Evolutionary conservation across 2,888 invertebrate species (phyloP), one percentile per base, ranked within the genome.

Genomic region (Cetonia aurata): DNA sequence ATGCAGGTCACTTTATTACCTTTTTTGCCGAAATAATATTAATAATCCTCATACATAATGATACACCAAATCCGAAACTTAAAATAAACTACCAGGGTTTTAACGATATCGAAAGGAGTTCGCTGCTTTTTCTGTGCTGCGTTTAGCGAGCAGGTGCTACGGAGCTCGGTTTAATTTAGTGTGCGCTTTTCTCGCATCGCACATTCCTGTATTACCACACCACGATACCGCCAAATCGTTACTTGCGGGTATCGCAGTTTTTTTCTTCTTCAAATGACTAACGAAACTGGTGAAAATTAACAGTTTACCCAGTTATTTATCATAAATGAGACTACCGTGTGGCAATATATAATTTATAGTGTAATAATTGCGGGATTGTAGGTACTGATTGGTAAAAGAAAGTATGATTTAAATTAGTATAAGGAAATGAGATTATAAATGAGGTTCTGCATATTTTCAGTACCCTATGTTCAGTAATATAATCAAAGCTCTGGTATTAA

Each of bases 21-120:
- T 67, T 67, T 67, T 68, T 57, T 56, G 31, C 33, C 15, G 52
- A 65, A 65, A 65, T 57, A 68, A 56, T 68, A 68, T 56, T 68
- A 68, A 68, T 53, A 69, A 72, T 57, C 66, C 48, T 55, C 67
- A 62, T 50, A 31, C 41, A 53, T 67, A 65, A 66, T 68, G 53
- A 71, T 55, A 72, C 70, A 69, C 71, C 68, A 67, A 60, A 70
- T 53, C 19, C 46, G 44, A 50, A 65, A 13, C 50, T 50, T 48
- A 50, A 57, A 68, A 68, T 68, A 68, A 68, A 57, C 68, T 50
- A 57, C 48, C 57, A 57, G 57, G 46, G 37, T 57, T 68, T 57
- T 67, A 56, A 57, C 67, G 67, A 67, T 67, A 67, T 67, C 57
- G 57, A 17, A 12, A 13, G 44, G 33, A 67, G 57, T 56, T 48